Base-by-base conservation (phyloP, 2,797 vertebrate species). In the Lithobates pipiens region DNA sequence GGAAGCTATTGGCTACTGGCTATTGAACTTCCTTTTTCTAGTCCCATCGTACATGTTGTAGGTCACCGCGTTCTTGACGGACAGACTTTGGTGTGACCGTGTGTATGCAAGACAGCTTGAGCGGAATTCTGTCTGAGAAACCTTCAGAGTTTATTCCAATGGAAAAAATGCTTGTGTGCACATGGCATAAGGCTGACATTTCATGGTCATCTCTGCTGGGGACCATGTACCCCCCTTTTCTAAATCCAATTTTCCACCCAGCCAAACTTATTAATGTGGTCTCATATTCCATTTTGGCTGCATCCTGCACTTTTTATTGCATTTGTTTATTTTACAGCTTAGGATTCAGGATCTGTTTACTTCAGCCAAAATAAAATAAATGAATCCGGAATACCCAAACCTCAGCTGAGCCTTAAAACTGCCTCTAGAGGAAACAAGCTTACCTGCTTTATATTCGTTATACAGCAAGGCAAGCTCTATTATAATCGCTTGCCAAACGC, bases 401-500 rank as follows among this genome's bases (percentile, higher is more conserved):
- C 39, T 67, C n/a, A 21, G 76, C 23, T 46, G 6, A 29, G 11
- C 61, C 54, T 54, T 44, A 80, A 70, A 69, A 18, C 39, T 11
- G 25, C 65, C 68, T 44, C 78, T 8, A 16, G 46, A 71, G 79
- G 25, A 18, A 54, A 57, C 3, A 23, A 57, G 50, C n/a, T 8
- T n/a, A 61, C 29, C 78, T 27, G 8, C 29, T 50, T 11, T 57
- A 71, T 71, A 32, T 18, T 36, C 67, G 29, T 72, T 39, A 42
- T 72, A 13, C 29, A 61, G 21, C 63, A 36, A 44, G 25, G 21
- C 50, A 50, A 61, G 21, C 8, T 36, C 67, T 54, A 46, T 57
- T 70, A n/a, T 84, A 84, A 68, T 57, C 42, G 50, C 32, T 57
- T 50, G 63, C 46, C 71, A 70, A 39, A 34, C 39, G 75, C 82